Evolutionary conservation across 2,113 vertebrate species (phyloP).

Genomic region (Rallus limicola): DNA sequence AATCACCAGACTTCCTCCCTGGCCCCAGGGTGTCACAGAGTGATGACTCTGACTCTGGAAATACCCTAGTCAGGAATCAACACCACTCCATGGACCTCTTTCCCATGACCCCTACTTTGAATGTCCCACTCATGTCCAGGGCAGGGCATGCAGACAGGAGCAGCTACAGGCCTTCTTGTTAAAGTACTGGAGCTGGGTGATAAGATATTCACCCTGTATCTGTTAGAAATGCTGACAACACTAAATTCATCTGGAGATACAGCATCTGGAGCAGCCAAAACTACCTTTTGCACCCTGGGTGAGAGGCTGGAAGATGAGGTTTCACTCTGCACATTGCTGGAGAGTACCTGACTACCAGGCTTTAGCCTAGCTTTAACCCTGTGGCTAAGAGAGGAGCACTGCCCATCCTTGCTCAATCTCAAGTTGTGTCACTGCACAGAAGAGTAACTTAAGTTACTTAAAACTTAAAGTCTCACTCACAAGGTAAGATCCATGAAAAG

Average conservation of each 20-base stretch:
- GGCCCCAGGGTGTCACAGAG: background rate
- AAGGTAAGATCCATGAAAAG: background rate
- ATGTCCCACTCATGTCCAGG: background rate
- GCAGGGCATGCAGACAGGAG: background rate
- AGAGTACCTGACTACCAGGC: background rate
- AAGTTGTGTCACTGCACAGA: background rate
- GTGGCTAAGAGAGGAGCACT: background rate
- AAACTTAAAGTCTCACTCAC: background rate
- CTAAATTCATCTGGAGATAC: background rate
- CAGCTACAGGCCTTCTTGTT: background rate
- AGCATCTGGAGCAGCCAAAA: background rate
- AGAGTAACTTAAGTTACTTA: background rate
- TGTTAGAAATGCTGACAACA: background rate
- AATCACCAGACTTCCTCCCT: background rate
- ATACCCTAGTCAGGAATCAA: rapidly evolving
- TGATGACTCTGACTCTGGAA: background rate
- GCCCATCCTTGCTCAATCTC: background rate
- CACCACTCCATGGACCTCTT: background rate
- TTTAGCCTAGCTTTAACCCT: background rate
- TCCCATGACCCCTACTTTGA: rapidly evolving
- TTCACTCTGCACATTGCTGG: background rate
- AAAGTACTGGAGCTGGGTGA: background rate
- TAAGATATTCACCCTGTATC: background rate
- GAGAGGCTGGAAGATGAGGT: background rate
- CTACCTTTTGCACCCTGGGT: background rate